These are phyloP conservation scores for Ambastaia sidthimunki DNA, from an alignment of 2,797 vertebrate species.

Conservation along the genomic window DNA sequence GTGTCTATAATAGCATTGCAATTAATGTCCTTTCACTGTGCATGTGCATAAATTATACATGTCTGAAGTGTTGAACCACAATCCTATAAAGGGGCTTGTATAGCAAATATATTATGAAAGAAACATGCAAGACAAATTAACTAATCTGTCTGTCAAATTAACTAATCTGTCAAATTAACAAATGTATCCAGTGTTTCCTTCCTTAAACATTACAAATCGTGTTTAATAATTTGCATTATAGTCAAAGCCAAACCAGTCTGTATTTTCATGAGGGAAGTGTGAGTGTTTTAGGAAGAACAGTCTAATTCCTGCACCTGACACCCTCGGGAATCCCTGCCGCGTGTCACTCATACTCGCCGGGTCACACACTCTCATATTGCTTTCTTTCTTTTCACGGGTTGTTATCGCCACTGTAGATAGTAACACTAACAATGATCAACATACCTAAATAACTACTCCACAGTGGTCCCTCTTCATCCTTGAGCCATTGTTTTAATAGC, in stretches of 20 bases:
- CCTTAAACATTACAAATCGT: neutral
- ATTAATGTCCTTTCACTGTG: neutral
- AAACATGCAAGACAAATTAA: too few relatives aligned
- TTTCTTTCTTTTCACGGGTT: too few relatives aligned
- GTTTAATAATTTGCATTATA: neutral
- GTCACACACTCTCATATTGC: slow-evolving; percentile 11
- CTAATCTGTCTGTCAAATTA: too few relatives aligned
- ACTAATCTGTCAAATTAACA: too few relatives aligned
- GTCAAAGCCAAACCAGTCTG: neutral
- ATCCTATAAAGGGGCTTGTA: too few relatives aligned
- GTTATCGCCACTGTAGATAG: too few relatives aligned
- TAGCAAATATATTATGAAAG: too few relatives aligned
- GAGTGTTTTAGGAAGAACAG: neutral
- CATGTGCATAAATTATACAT: neutral
- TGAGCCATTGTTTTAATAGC: slow-evolving; percentile 85
- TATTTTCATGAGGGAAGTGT: neutral
- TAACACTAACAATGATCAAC: neutral
- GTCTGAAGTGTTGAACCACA: too few relatives aligned
- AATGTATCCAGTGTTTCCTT: too few relatives aligned
- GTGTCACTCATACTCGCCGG: slow-evolving; percentile 9
- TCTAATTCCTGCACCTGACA: neutral
- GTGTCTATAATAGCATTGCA: neutral
- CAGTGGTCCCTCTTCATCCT: slow-evolving; percentile 66
- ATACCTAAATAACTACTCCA: slow-evolving; percentile 41
- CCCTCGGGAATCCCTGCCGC: neutral